Evolutionary conservation across 2,888 invertebrate genomes (phyloP).

Genomic region (Helleia helle): DNA sequence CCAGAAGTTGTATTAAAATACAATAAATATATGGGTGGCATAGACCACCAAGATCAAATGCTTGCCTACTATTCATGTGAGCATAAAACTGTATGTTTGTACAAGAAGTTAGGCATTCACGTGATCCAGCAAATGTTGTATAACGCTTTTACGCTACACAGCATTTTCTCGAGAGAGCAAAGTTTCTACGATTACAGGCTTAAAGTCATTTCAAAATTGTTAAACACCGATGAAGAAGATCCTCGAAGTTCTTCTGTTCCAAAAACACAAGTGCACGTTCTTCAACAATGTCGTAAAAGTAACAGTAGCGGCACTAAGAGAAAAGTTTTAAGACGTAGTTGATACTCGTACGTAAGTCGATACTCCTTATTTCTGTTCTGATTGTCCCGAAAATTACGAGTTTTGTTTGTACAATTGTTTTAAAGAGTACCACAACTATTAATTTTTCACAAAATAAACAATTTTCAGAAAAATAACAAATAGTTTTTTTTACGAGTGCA

Average conservation of each 20-base stretch:
- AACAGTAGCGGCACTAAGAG: too few species aligned
- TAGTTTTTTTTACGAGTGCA: too few species aligned
- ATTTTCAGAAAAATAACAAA: too few species aligned
- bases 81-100: constrained; percentile 2
- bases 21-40: constrained; percentile 1
- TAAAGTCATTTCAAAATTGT: background rate
- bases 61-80: background rate
- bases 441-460: too few species aligned
- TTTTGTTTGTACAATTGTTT: too few species aligned
- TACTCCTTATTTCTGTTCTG: too few species aligned
- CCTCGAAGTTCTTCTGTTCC: background rate
- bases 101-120: constrained; percentile 1
- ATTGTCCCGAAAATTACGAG: too few species aligned
- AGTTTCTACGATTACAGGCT: constrained; percentile 6
- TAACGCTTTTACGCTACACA: background rate
- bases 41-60: background rate
- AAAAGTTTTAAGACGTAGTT: too few species aligned
- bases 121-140: constrained; percentile 4
- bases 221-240: background rate
- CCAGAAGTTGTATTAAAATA: background rate
- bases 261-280: background rate
- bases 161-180: constrained; percentile 1
- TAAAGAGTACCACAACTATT: too few species aligned
- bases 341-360: too few species aligned
- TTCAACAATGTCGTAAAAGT: too few species aligned